Conservation (phyloP, 2,113 vertebrate species). For the Struthidea cinerea region DNA sequence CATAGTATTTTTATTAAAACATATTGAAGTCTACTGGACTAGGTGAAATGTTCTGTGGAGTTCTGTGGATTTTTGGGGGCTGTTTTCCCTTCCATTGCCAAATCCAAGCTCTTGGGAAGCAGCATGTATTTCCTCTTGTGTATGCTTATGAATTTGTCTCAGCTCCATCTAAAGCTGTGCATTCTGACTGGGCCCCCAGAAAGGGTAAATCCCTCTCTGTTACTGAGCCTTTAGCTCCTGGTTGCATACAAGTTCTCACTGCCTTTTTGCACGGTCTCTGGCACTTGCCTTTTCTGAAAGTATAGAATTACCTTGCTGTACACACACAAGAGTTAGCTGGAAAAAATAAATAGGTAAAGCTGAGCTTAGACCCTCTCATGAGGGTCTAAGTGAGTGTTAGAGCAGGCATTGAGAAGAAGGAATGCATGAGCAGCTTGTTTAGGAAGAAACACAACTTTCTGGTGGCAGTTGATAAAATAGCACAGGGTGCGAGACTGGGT, state of each 20-base stretch:
- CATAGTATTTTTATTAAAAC: neutral
- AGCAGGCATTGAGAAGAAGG: neutral
- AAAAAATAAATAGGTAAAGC: neutral
- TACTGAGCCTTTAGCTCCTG: neutral
- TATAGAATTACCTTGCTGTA: neutral
- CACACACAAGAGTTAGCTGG: neutral
- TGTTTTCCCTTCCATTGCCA: fast-evolving
- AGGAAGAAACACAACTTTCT: neutral
- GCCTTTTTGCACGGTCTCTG: neutral
- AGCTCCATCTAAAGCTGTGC: neutral
- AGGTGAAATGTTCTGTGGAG: neutral
- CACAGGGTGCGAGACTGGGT: neutral
- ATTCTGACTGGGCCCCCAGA: neutral
- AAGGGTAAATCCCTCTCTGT: neutral
- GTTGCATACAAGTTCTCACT: neutral
- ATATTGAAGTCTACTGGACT: neutral
- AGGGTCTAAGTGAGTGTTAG: neutral
- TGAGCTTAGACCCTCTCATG: neutral
- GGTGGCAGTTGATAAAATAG: neutral
- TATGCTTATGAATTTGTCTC: neutral
- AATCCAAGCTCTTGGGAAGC: neutral
- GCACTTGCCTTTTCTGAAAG: neutral
- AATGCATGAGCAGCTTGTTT: neutral
- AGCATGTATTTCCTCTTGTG: neutral
- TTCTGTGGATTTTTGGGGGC: neutral